Conservation (phyloP, 2,888 invertebrate species). For the Acanthosoma haemorrhoidale region DNA sequence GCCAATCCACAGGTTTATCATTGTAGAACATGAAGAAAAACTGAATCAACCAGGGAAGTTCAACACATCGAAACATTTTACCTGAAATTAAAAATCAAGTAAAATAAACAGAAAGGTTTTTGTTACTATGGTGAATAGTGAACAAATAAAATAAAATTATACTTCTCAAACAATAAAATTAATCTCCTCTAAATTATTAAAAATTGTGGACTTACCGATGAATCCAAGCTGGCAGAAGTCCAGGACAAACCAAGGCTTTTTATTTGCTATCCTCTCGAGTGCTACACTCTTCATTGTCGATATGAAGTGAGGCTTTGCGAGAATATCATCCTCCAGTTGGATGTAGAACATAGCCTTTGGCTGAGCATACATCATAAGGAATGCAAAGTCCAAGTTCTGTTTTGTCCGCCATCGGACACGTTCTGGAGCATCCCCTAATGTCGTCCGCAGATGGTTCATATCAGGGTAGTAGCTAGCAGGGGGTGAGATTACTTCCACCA, state of each 20-base stretch:
- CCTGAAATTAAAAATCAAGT: slow-evolving; percentile 49
- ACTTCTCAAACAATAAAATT: no score
- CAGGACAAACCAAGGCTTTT: slow-evolving; percentile 81
- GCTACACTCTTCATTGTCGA: slow-evolving; percentile 80
- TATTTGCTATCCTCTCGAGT: slow-evolving; percentile 65
- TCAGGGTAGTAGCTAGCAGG: slow-evolving; percentile 82
- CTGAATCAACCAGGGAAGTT: slow-evolving; percentile 78
- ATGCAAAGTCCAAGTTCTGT: slow-evolving; percentile 90
- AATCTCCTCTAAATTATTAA: neutral
- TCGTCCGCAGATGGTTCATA: slow-evolving; percentile 66
- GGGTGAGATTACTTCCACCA: slow-evolving; percentile 86
- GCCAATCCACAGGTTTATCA: slow-evolving; percentile 96
- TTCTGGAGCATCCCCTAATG: slow-evolving; percentile 79
- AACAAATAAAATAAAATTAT: neutral
- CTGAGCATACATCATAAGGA: slow-evolving; percentile 89
- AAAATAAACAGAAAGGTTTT: neutral
- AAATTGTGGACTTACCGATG: slow-evolving; percentile 58
- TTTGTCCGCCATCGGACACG: slow-evolving; percentile 88
- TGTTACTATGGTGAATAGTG: neutral
- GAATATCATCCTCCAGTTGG: slow-evolving; percentile 89
- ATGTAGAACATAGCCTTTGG: slow-evolving; percentile 83
- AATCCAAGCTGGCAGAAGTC: slow-evolving; percentile 93
- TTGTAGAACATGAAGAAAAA: slow-evolving; percentile 93
- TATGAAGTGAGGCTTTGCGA: slow-evolving; percentile 78
- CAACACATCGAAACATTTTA: slow-evolving; percentile 84